Conservation (phyloP, 1,140 invertebrate genomes). For the Archivesica marissinica region DNA sequence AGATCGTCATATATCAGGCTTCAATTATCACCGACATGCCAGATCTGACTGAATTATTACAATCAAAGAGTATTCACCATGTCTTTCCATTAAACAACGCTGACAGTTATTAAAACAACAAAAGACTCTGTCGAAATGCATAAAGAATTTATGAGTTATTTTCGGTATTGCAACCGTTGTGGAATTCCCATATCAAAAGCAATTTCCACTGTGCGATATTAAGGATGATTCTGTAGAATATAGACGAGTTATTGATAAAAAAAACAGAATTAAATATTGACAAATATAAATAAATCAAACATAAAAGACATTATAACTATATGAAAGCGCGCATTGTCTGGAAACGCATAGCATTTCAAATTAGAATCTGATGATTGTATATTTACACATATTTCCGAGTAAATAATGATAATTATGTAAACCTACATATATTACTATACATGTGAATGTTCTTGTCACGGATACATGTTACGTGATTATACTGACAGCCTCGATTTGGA, state of each 20-base stretch:
- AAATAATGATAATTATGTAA: too few relatives aligned
- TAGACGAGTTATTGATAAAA: background rate
- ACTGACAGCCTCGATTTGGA: too few relatives aligned
- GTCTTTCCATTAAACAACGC: constrained; percentile 26
- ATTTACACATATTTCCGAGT: too few relatives aligned
- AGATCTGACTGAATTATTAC: constrained; percentile 34
- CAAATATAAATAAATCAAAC: too few relatives aligned
- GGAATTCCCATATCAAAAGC: background rate
- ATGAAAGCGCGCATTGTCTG: too few relatives aligned
- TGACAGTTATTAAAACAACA: constrained; percentile 31
- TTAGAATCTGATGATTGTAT: too few relatives aligned
- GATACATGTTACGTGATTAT: too few relatives aligned
- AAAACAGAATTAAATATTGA: too few relatives aligned
- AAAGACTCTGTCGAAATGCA: background rate
- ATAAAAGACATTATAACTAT: too few relatives aligned
- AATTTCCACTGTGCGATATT: background rate
- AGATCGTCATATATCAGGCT: constrained; percentile 15
- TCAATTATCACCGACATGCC: constrained; percentile 40
- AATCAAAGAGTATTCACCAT: background rate
- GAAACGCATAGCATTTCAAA: too few relatives aligned
- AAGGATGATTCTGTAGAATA: constrained; percentile 5
- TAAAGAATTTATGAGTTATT: background rate
- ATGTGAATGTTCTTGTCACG: too few relatives aligned
- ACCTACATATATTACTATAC: too few relatives aligned
- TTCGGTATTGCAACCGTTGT: background rate